Percentiles rank a stretch among this genome's conserved stretches.
Evolutionary conservation across 2,113 vertebrate species (phyloP).

Genomic region (Rousettus leschenaultii): DNA sequence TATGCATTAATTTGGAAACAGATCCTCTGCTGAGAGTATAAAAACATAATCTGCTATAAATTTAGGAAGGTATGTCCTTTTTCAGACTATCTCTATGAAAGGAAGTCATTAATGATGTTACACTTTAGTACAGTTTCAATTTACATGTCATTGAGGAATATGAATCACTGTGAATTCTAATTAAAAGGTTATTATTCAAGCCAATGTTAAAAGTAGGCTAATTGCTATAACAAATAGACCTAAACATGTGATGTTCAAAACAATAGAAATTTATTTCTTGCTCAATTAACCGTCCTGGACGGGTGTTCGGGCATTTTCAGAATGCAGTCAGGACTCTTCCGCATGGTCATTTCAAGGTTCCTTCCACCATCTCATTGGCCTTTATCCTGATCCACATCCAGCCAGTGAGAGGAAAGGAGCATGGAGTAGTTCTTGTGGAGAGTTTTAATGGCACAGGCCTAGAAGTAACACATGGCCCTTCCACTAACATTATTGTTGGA

Average conservation of each 20-base stretch:
- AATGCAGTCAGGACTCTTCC: not conserved
- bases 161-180: conserved; percentile 43
- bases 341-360: not conserved
- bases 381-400: not conserved
- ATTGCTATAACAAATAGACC: conserved; percentile 23
- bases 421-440: not conserved
- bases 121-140: conserved; percentile 13
- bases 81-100: not conserved
- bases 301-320: not conserved
- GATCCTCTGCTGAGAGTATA: not conserved
- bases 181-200: conserved; percentile 59
- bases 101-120: conserved; percentile 8
- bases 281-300: not conserved
- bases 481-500: not conserved
- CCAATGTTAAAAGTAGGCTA: conserved; percentile 36
- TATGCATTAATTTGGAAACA: conserved; percentile 46
- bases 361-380: not conserved
- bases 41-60: conserved; percentile 24
- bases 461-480: not conserved
- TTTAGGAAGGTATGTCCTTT: conserved; percentile 19
- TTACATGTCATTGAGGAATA: conserved; percentile 28
- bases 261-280: conserved; percentile 23
- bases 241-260: conserved; percentile 13
- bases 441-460: not conserved
- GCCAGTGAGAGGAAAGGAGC: not conserved